Evolutionary conservation across 2,888 invertebrate genomes (phyloP), one percentile per base, ranked within the genome.

Genomic region (Hypselothyrea guttata): DNA sequence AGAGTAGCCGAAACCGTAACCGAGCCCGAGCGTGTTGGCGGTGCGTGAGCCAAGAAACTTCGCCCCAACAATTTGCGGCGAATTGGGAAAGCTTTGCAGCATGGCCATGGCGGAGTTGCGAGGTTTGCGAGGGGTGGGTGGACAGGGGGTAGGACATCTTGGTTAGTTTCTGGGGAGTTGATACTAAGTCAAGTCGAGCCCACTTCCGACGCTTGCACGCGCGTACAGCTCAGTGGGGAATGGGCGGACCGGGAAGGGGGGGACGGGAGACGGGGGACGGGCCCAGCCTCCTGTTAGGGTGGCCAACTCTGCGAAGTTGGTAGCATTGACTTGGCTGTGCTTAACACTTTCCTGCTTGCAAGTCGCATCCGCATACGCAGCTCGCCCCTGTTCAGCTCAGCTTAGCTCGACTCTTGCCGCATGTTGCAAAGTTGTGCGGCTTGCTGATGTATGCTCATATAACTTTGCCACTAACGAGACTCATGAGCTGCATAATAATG

Each of bases 381-480:
- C 13, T 13, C 13, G 8, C 13, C 12, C 5, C 22, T 9, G 15
- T 3, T 7, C 2, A 35, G 35, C 35, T 12, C 18, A 2, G 22
- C 16, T 2, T 31, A 16, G 16, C 16, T 4, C 2, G 34, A 11
- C 7, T 9, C 30, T 16, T 16, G 56, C 66, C 71, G 56, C 72
- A 69, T 76, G 78, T 79, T 76, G 69, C 74, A 79, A 83, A 82
- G 71, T 78, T 83, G 60, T 82, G 83, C 78, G 69, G 56, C 79
- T 55, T 48, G 61, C 82, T 77, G 77, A 77, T 78, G 83, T 82
- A 76, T 79, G 78, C 83, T 79, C 78, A 76, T 83, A 78, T 83
- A 83, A 83, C 78, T 78, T 83, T 78, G 83, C 83, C 78, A 83
- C 78, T 78, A 78, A 78, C 78, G 83, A 83, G 79, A 83, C 83